These are phyloP conservation scores for Listrodromus nycthemerus DNA, from an alignment of 2,888 invertebrate species.

Conservation along the genomic window DNA sequence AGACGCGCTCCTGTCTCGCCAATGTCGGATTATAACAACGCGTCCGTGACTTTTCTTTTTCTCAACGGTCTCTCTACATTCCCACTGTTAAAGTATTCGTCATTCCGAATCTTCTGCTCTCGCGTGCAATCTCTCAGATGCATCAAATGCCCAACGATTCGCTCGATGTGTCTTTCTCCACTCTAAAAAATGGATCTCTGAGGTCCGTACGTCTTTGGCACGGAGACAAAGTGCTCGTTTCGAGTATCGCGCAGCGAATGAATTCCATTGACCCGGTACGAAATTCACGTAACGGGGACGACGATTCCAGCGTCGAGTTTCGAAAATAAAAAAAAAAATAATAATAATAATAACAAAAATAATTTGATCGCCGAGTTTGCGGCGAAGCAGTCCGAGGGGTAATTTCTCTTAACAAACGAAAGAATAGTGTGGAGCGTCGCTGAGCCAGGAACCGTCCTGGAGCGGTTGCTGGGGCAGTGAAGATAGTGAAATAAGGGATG, in stretches of 20 bases:
- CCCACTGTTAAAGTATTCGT: conserved; percentile 13
- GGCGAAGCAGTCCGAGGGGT: background rate
- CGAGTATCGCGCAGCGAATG: background rate
- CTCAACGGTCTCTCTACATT: conserved; percentile 23
- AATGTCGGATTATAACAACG: conserved; percentile 73
- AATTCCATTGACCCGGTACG: background rate
- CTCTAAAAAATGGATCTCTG: background rate
- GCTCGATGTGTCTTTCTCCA: background rate
- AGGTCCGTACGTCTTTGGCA: background rate
- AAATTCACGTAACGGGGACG: background rate
- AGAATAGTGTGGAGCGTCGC: conserved; percentile 12
- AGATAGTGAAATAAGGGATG: conserved; percentile 62
- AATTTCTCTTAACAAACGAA: conserved; percentile 14
- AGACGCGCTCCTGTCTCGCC: conserved; percentile 70
- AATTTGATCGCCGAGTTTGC: background rate
- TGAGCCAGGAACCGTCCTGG: background rate
- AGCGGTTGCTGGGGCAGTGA: conserved; percentile 39
- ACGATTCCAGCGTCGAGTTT: background rate
- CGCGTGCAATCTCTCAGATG: background rate
- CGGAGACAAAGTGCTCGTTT: background rate
- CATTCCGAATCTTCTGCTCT: conserved; percentile 4
- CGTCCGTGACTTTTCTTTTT: conserved; percentile 30
- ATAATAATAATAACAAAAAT: background rate
- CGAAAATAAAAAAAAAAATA: background rate
- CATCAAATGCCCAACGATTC: conserved; percentile 37